phyloP scores from a whole-genome alignment of 2,113 vertebrate genomes.

The Poeciliopsis retropinna region DNA sequence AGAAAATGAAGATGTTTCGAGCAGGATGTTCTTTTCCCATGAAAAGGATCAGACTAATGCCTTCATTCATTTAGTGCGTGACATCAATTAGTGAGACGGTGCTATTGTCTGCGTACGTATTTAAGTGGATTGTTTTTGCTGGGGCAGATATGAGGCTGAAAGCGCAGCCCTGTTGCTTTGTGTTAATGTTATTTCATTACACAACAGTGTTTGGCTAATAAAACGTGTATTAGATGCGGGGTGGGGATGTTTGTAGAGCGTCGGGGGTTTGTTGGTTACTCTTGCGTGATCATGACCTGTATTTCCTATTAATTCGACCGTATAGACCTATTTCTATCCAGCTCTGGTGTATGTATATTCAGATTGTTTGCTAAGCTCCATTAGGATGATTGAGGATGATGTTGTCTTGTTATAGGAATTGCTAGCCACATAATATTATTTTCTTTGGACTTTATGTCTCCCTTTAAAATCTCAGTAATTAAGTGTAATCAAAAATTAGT shows the following conservation, averaged over 20 bases:
- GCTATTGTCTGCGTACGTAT: constrained; percentile 52
- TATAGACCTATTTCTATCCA: not conserved
- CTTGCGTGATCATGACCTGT: not conserved
- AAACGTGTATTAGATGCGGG: constrained; percentile 2
- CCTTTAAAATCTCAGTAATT: no score
- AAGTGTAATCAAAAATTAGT: no score
- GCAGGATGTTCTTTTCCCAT: constrained; percentile 36
- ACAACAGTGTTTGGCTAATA: constrained; percentile 28
- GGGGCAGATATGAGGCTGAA: constrained; percentile 33
- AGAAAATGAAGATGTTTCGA: constrained; percentile 53
- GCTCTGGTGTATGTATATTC: constrained; percentile 18
- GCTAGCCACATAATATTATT: constrained; percentile 9
- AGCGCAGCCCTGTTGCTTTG: constrained; percentile 9
- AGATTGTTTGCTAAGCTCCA: constrained; percentile 59
- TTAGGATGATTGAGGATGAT: constrained; percentile 70
- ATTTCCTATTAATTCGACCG: constrained; percentile 6
- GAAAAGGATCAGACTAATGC: constrained; percentile 58
- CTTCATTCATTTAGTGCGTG: constrained; percentile 46
- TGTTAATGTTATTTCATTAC: constrained; percentile 12
- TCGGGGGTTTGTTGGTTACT: not conserved
- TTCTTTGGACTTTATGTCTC: not conserved
- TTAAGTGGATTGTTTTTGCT: constrained; percentile 55
- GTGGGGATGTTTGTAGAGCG: constrained; percentile 1
- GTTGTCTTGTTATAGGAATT: constrained; percentile 51
- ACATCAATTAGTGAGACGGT: constrained; percentile 64